These are phyloP conservation scores for Drosophila rhopaloa DNA, from an alignment of 1,140 invertebrate genomes.

Conservation along the genomic window DNA sequence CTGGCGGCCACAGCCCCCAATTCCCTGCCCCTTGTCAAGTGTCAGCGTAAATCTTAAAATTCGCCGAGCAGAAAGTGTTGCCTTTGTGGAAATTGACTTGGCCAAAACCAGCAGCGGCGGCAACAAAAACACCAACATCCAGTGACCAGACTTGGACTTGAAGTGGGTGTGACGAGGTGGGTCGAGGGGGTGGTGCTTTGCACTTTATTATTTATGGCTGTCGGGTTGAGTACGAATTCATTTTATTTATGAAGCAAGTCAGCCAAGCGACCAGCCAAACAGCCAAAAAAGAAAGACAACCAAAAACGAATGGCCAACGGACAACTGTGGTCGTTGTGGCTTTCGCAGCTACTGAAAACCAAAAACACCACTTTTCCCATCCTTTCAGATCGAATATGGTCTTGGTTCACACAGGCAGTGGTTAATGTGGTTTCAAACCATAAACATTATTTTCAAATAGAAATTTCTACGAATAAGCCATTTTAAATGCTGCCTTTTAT, in stretches of 20 bases:
- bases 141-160: conserved; percentile 40
- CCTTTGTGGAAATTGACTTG: conserved; percentile 71
- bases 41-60: conserved; percentile 81
- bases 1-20: background rate
- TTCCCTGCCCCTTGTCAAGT: conserved; percentile 53
- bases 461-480: too few species aligned
- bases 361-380: conserved; percentile 10
- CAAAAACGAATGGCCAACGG: conserved; percentile 51
- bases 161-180: conserved; percentile 31
- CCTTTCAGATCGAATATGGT: conserved; percentile 2
- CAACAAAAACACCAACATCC: conserved; percentile 29
- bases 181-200: conserved; percentile 40
- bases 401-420: background rate
- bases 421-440: conserved; percentile 2
- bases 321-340: conserved; percentile 48
- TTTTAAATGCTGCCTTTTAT: too few species aligned
- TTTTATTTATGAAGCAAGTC: conserved; percentile 79
- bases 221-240: conserved; percentile 77
- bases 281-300: conserved; percentile 49
- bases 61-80: conserved; percentile 76
- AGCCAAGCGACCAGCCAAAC: conserved; percentile 71
- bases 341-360: conserved; percentile 34
- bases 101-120: conserved; percentile 28
- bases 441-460: background rate
- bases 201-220: conserved; percentile 81